Evolutionary conservation across 2,113 vertebrate species (phyloP), one percentile per base, ranked within the genome.

Genomic region (Datnioides undecimradiatus): DNA sequence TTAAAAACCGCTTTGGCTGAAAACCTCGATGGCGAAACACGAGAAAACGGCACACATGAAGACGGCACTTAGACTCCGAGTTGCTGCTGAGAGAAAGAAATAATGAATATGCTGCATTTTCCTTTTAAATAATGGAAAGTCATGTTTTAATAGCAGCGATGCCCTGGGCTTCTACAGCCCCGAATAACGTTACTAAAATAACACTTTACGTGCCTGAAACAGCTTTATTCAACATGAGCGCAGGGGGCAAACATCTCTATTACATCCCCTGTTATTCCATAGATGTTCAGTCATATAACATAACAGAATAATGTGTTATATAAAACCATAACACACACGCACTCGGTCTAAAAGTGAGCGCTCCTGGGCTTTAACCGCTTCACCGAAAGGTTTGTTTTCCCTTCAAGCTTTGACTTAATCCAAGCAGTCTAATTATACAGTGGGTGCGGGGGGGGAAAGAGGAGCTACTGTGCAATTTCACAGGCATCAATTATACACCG

Each of bases 401-500:
- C 74, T 34, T 52, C 21, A 23, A 74, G 19, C 23, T 72, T 62
- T 2, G 10, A 73, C 62, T 58, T 46, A 74, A 81, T 66, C 58
- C 63, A 65, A 21, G 33, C 41, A 2, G 65, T 68, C 45, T 81
- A 84, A 88, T 86, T 86, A 86, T 65, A 81, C 66, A 67, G 54
- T 34, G 4, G 72, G 54, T 40, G 74, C 67, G 48, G 27, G 48
- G 27, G 48, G 81, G 23, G 6, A 58, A 86, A 55, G 58, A 16
- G 31, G 27, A 83, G 73, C 83, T 8, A 57, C 46, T 38, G 73
- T 79, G 36, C 79, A 82, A 86, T 86, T 89, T 76, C 51, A 84
- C 8, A 82, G 72, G 63, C 57, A 69, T 36, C 71, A 79, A 83
- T 82, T 84, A 89, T 33, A 81, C 46, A 63, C 21, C 33, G 4